A percentile compares a stretch with the other conserved stretches of the same genome.
phyloP scores from a whole-genome alignment of 2,888 invertebrate species.

The Pecten maximus region DNA sequence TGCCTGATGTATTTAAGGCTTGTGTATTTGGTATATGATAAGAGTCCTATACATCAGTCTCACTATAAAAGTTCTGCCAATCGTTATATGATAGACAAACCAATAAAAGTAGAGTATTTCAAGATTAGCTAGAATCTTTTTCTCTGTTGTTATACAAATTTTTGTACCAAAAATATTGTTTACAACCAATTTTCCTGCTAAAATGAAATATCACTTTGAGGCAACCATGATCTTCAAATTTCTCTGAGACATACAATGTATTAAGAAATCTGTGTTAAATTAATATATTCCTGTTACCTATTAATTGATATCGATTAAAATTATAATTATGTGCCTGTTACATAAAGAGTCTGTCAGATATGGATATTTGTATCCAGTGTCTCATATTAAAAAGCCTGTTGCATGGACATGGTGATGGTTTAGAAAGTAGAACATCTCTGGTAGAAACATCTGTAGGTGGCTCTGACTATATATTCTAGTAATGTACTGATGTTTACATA shows the following conservation, averaged over 20 bases:
- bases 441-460: slow-evolving; percentile 3
- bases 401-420: slow-evolving; percentile 12
- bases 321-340: background rate
- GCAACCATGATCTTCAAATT: background rate
- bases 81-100: background rate
- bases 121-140: background rate
- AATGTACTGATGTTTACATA: background rate
- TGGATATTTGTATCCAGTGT: background rate
- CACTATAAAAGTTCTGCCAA: background rate
- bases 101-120: background rate
- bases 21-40: background rate
- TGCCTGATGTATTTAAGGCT: background rate
- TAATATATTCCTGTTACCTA: background rate
- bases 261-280: background rate
- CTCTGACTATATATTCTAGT: background rate
- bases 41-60: background rate
- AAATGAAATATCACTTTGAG: background rate
- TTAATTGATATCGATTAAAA: no score
- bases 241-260: background rate
- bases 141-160: background rate
- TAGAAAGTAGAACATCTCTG: background rate
- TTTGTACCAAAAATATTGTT: no score
- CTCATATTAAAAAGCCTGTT: background rate
- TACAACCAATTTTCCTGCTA: background rate
- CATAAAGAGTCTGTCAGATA: background rate